Conservation (phyloP, 2,797 vertebrate genomes). For the Girardinus metallicus region DNA sequence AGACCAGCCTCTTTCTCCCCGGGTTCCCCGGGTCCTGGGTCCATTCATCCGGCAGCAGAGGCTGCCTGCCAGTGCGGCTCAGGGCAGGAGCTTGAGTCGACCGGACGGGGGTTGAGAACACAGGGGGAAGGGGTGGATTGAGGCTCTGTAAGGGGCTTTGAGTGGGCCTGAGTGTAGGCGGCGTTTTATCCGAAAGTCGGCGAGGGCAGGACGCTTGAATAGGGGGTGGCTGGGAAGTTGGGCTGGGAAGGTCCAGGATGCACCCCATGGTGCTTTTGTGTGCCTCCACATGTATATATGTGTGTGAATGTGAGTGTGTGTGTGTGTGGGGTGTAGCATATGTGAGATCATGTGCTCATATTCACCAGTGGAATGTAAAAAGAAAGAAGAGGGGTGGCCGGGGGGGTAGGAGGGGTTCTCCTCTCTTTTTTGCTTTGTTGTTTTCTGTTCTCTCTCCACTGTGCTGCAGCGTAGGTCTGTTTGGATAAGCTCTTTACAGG, state of each 20-base stretch:
- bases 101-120: constrained; percentile 67
- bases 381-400: constrained; percentile 43
- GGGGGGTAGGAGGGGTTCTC: constrained; percentile 17
- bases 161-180: constrained; percentile 77
- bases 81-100: constrained; percentile 70
- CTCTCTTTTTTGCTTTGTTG: constrained; percentile 56
- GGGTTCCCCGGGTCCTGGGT: constrained; percentile 64
- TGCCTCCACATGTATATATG: constrained; percentile 66
- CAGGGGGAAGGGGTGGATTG: constrained; percentile 50
- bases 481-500: constrained; percentile 78
- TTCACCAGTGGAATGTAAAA: constrained; percentile 83
- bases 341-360: constrained; percentile 84
- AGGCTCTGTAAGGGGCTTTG: constrained; percentile 77
- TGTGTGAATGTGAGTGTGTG: constrained; percentile 31
- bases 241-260: constrained; percentile 78
- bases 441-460: constrained; percentile 74
- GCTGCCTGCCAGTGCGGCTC: constrained; percentile 73
- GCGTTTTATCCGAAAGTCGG: constrained; percentile 75
- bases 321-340: constrained; percentile 62
- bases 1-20: constrained; percentile 57
- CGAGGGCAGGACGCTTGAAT: constrained; percentile 73
- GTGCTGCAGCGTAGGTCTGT: constrained; percentile 67
- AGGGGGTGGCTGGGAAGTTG: constrained; percentile 76
- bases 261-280: constrained; percentile 80
- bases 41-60: constrained; percentile 61